These are phyloP conservation scores for Eudorcas thomsonii DNA, from an alignment of 2,113 vertebrate species.

Conservation along the genomic window DNA sequence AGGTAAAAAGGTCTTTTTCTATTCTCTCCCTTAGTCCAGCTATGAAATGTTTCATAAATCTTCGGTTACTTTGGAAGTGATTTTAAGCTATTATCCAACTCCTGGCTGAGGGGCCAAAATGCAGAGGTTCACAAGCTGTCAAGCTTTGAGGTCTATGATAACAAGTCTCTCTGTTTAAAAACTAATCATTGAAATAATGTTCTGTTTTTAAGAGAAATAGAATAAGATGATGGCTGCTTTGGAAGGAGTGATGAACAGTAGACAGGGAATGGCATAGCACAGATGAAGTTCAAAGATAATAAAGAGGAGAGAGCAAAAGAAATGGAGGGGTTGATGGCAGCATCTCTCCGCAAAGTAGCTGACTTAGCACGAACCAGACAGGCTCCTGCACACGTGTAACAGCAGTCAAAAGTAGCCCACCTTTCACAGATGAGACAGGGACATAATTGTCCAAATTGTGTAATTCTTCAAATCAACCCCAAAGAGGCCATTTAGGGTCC, in stretches of 20 bases:
- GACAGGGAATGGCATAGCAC: not conserved
- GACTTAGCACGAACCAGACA: not conserved
- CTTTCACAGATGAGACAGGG: not conserved
- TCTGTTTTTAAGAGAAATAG: not conserved
- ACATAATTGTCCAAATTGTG: not conserved
- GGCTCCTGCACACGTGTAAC: not conserved
- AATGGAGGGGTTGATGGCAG: no score
- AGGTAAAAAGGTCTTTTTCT: slow-evolving; percentile 30
- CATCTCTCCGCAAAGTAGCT: no score
- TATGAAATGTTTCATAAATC: slow-evolving; percentile 12
- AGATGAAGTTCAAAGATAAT: not conserved
- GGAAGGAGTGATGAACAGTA: not conserved
- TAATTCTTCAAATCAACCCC: slow-evolving; percentile 31
- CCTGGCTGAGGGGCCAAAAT: not conserved
- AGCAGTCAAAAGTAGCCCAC: not conserved
- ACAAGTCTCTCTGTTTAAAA: slow-evolving; percentile 25
- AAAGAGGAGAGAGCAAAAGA: not conserved
- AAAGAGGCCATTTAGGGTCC: not conserved
- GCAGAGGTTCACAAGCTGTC: not conserved
- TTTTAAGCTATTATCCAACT: slow-evolving; percentile 22
- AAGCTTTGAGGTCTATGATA: not conserved
- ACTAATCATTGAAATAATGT: not conserved
- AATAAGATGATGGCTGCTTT: not conserved
- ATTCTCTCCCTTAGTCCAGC: slow-evolving; percentile 2
- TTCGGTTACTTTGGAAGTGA: slow-evolving; percentile 1